Percentiles rank a stretch among this genome's conserved stretches.
phyloP scores from a whole-genome alignment of 2,113 vertebrate genomes.

The Epinephelus lanceolatus region DNA sequence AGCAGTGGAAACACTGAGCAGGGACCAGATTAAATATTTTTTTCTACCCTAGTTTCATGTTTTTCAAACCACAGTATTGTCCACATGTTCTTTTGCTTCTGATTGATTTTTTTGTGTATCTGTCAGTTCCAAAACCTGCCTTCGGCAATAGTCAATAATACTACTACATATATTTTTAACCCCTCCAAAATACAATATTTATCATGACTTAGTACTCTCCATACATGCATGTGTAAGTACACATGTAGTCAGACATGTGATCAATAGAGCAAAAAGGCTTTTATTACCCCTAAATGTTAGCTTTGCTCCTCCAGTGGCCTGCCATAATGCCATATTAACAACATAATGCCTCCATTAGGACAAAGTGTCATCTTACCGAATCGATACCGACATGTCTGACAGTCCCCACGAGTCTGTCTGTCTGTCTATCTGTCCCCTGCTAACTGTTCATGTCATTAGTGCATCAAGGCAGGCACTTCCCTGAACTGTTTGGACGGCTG shows the following conservation, averaged over 20 bases:
- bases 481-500: slow-evolving; percentile 71
- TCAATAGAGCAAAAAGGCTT: slow-evolving; percentile 62
- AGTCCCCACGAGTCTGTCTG: slow-evolving; percentile 69
- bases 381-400: slow-evolving; percentile 79
- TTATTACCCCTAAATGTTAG: slow-evolving; percentile 57
- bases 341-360: slow-evolving; percentile 79
- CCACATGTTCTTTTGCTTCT: neutral
- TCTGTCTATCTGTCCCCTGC: slow-evolving; percentile 67
- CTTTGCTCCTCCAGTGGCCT: slow-evolving; percentile 39
- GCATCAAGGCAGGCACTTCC: slow-evolving; percentile 70
- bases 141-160: neutral
- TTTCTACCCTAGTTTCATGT: neutral
- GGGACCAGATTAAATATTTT: no score
- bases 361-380: slow-evolving; percentile 77
- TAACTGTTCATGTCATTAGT: slow-evolving; percentile 75
- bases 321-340: slow-evolving; percentile 68
- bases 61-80: neutral
- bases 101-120: neutral
- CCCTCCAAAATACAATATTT: neutral
- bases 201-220: neutral
- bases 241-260: slow-evolving; percentile 35
- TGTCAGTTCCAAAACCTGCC: neutral
- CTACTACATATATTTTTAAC: neutral
- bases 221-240: neutral
- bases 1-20: neutral